These are phyloP conservation scores for Rhagoletis zephyria DNA, from an alignment of 1,140 invertebrate species.

Conservation along the genomic window DNA sequence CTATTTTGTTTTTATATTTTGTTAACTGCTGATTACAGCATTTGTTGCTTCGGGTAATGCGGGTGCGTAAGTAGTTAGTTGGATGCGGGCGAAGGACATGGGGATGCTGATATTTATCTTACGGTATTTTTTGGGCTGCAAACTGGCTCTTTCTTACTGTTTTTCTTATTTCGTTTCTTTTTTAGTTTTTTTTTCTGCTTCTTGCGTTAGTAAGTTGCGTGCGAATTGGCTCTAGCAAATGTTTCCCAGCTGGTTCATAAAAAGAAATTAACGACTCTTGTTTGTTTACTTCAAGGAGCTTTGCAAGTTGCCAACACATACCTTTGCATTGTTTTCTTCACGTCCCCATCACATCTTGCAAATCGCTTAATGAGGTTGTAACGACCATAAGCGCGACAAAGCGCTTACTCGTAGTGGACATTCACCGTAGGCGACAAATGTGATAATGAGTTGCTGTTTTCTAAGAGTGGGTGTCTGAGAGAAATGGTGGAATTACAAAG, in stretches of 20 bases:
- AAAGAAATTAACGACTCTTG: conserved; percentile 73
- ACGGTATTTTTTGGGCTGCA: no score
- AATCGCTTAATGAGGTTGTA: conserved; percentile 53
- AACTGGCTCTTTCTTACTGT: not conserved
- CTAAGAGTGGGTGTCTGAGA: not conserved
- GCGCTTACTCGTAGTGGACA: not conserved
- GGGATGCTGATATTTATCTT: conserved; percentile 33
- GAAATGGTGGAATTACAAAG: no score
- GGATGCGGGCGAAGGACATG: not conserved
- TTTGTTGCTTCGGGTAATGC: conserved; percentile 62
- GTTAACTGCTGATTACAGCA: conserved; percentile 73
- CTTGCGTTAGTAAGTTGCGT: conserved; percentile 37
- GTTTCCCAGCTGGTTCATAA: conserved; percentile 74
- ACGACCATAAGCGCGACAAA: conserved; percentile 39
- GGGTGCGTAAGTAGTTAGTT: not conserved
- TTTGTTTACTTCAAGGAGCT: conserved; percentile 39
- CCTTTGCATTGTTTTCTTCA: not conserved
- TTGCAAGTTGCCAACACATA: not conserved
- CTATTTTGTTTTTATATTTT: conserved; percentile 68
- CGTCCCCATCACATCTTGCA: not conserved
- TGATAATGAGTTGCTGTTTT: not conserved
- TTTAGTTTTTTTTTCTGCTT: not conserved
- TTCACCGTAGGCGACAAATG: conserved; percentile 22
- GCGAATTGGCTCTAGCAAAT: conserved; percentile 61
- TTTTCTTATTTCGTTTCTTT: not conserved